Conservation (phyloP, 2,113 vertebrate species). For the Crocuta crocuta region DNA sequence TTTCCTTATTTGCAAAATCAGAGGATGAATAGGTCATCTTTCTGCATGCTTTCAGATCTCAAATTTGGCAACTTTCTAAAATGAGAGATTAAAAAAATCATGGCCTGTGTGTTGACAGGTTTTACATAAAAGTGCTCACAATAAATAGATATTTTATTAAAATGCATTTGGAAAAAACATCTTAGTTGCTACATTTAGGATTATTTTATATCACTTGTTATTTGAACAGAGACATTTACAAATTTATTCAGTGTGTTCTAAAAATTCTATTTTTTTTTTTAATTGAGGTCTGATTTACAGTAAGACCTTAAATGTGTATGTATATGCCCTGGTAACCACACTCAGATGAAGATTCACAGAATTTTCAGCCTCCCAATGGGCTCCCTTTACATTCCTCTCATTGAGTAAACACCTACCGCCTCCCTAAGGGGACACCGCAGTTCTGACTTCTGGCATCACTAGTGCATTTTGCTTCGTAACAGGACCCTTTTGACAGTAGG, state of each 20-base stretch:
- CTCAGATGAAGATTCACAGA: not conserved
- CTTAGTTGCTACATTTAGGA: not conserved
- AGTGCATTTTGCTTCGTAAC: not conserved
- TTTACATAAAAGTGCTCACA: not conserved
- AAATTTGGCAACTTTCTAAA: slow-evolving; percentile 24
- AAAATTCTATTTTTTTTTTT: not conserved
- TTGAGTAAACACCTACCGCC: not conserved
- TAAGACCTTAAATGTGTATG: not conserved
- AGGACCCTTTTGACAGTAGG: not conserved
- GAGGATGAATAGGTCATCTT: not conserved
- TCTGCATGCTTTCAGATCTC: slow-evolving; percentile 1
- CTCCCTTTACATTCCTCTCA: not conserved
- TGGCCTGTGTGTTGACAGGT: slow-evolving; percentile 4
- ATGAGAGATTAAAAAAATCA: not conserved
- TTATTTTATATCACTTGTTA: slow-evolving; percentile 35
- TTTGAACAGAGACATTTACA: slow-evolving; percentile 43
- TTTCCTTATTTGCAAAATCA: slow-evolving; percentile 49
- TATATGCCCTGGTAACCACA: not conserved
- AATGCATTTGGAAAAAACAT: slow-evolving; percentile 43
- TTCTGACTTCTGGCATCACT: not conserved
- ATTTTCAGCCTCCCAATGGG: not conserved
- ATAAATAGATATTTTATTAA: slow-evolving; percentile 27
- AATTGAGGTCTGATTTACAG: not conserved
- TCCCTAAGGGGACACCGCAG: not conserved
- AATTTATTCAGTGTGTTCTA: slow-evolving; percentile 18